phyloP scores from a whole-genome alignment of 2,888 invertebrate species.

The Trimorus sp. region DNA sequence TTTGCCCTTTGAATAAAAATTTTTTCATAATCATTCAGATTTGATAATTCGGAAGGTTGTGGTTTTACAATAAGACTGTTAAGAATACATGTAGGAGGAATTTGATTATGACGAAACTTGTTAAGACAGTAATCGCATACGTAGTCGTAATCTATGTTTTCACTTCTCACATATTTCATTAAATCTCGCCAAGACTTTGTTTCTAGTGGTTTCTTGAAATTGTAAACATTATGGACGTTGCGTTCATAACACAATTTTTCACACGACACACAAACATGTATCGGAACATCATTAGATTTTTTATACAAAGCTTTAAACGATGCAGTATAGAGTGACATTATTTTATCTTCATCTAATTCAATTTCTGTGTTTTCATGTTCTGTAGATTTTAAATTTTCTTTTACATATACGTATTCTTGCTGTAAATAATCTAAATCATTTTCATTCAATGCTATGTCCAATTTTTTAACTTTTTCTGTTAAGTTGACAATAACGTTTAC shows the following conservation, averaged over 20 bases:
- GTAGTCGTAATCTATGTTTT: constrained; percentile 42
- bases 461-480: constrained; percentile 3
- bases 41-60: constrained; percentile 3
- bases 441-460: background rate
- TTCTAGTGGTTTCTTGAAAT: constrained; percentile 48
- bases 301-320: constrained; percentile 62
- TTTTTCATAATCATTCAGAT: constrained; percentile 21
- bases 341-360: constrained; percentile 56
- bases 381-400: background rate
- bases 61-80: constrained; percentile 37
- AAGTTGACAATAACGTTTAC: background rate
- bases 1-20: too few relatives aligned
- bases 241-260: constrained; percentile 57
- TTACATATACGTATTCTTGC: background rate
- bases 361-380: constrained; percentile 35
- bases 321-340: constrained; percentile 36
- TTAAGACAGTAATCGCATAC: constrained; percentile 7
- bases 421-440: constrained; percentile 2
- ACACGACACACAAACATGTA: constrained; percentile 17
- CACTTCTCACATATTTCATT: background rate
- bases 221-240: constrained; percentile 37
- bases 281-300: constrained; percentile 60
- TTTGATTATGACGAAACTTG: constrained; percentile 6
- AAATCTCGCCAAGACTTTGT: constrained; percentile 10
- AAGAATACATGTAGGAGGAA: constrained; percentile 65